phyloP scores from a whole-genome alignment of 2,888 invertebrate species.

The Agonopterix subpropinquella region DNA sequence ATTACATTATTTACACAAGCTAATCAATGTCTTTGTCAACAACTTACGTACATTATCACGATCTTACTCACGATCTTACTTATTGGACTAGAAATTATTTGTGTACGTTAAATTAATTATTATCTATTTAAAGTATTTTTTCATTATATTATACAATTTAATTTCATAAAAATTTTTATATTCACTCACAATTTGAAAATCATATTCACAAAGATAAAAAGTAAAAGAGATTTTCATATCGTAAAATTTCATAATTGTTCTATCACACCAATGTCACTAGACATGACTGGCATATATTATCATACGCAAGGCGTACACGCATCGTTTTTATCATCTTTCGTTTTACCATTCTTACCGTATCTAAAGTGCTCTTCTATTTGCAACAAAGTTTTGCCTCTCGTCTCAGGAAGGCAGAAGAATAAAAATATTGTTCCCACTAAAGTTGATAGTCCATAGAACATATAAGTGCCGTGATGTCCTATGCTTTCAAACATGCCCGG shows the following conservation, averaged over 20 bases:
- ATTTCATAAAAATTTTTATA: background rate
- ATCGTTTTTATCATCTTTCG: constrained; percentile 12
- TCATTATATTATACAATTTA: too few species aligned
- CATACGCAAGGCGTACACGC: constrained; percentile 11
- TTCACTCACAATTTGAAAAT: background rate
- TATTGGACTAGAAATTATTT: background rate
- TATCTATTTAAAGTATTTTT: too few species aligned
- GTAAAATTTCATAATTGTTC: background rate
- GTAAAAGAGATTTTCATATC: background rate
- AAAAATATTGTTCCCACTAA: constrained; percentile 77
- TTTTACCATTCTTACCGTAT: constrained; percentile 35
- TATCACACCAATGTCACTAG: constrained; percentile 9
- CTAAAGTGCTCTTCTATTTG: constrained; percentile 79
- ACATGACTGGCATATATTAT: constrained; percentile 8
- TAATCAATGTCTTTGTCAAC: background rate
- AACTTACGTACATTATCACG: background rate
- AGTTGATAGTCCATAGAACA: constrained; percentile 77
- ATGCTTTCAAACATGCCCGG: constrained; percentile 75
- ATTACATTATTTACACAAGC: background rate
- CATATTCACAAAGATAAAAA: background rate
- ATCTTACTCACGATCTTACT: too few species aligned
- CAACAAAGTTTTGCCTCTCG: constrained; percentile 78
- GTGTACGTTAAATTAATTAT: background rate
- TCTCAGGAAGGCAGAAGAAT: constrained; percentile 79
- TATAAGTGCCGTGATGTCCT: constrained; percentile 77